Base-by-base conservation (phyloP, 2,113 vertebrate species). In the Scalopus aquaticus region DNA sequence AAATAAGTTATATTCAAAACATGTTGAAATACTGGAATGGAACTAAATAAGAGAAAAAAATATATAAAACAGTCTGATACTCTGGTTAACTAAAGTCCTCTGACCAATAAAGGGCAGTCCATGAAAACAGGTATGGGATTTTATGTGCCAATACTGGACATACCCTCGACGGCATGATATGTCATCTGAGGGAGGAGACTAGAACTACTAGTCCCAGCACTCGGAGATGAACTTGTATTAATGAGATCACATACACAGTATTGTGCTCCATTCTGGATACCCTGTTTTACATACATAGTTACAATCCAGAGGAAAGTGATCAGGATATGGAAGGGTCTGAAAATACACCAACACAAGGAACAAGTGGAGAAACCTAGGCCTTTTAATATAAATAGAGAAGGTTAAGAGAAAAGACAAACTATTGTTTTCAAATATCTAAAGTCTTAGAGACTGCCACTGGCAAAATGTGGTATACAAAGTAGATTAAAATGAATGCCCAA, bases 1-100 rank as follows among this genome's bases (percentile, higher is more conserved):
- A 58, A 60, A 60, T 85, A 78, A 73, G 64, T 81, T 83, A 79
- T 80, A 87, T 72, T 83, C 19, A 89, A 44, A 72, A 54, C 65
- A 85, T 90, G 42, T 82, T 88, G n/a, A 62, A 88, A 89, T 30
- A 62, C 12, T 74, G 58, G 46, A 15, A 24, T 88, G 32, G 49
- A 56, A 35, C 32, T 49, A 62, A 78, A 56, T 2, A 69, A 87
- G 60, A 74, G 62, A 93, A 76, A 62, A 64, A 22, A n/a, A 92
- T 54, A 77, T 46, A 67, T 54, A 64, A 93, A 79, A 46, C 39
- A 64, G 64, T 65, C 28, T 35, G 28, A 37, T 15, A n/a, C 5
- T 67, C 35, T 28, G 58, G 35, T 91, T 39, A 56, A 46, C 74
- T 76, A 79, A n/a, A 87, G 9, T 80, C 56, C 56, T 15, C 37